These are phyloP conservation scores for Miichthys miiuy DNA, from an alignment of 2,797 vertebrate species.

Conservation along the genomic window DNA sequence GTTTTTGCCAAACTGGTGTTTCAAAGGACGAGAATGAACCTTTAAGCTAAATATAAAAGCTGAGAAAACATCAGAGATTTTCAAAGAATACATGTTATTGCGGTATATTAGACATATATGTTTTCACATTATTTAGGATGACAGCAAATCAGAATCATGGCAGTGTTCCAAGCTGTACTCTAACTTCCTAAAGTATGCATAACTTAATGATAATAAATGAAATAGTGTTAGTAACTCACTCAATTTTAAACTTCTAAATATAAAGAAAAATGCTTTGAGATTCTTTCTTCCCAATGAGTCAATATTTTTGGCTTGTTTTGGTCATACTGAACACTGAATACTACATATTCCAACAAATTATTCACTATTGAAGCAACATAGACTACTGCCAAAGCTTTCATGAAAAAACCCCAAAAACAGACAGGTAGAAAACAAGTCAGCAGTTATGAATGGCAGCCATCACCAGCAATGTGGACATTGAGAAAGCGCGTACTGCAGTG, in stretches of 20 bases:
- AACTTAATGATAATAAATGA: conserved; percentile 7
- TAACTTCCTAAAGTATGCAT: background rate
- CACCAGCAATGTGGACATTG: conserved; percentile 25
- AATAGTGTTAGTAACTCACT: background rate
- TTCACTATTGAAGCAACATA: conserved; percentile 34
- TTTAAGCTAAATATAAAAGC: background rate
- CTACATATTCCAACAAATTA: conserved; percentile 15
- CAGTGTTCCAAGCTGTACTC: background rate
- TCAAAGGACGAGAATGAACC: background rate
- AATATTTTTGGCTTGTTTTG: conserved; percentile 22
- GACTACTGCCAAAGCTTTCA: conserved; percentile 43
- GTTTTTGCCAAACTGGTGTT: background rate
- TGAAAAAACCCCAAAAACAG: conserved; percentile 28
- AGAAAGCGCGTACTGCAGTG: conserved; percentile 24
- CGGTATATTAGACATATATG: background rate
- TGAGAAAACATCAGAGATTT: background rate
- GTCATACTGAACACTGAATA: conserved; percentile 35
- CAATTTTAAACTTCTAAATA: background rate
- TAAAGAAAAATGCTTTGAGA: conserved; percentile 1
- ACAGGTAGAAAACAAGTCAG: conserved; percentile 35
- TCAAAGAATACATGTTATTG: conserved; percentile 34
- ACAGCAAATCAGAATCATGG: conserved; percentile 26
- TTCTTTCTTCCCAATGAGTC: conserved; percentile 30
- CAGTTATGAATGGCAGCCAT: conserved; percentile 34
- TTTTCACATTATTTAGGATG: conserved; percentile 67